Evolutionary conservation across 1,140 invertebrate genomes (phyloP), one percentile per base, ranked within the genome.

Genomic region (Zaprionus tsacasi): DNA sequence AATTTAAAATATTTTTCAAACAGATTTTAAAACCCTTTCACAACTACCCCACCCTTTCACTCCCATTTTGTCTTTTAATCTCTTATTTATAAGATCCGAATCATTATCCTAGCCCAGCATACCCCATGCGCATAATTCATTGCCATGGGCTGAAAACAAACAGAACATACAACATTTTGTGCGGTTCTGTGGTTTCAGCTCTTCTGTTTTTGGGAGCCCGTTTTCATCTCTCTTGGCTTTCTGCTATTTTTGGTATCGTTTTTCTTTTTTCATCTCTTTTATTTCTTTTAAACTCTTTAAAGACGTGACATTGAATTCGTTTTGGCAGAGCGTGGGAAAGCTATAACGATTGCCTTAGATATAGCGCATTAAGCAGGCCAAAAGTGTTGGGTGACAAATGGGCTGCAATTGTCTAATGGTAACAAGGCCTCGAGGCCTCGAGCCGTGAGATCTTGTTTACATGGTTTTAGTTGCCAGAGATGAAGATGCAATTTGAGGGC

Each of bases 401-500:
- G 61, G 64, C 48, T 21, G 36, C 21, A 50, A 50, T 36, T 43
- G 43, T 52, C 48, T 33, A 55, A 38, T 50, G 61, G 69, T 30
- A 33, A 59, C 33, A 48, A 30, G 40, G 66, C 66, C 66, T 38
- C 70, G 17, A 15, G 64, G 27, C 56, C 13, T 12, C 25, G 11
- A 40, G 17, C 60, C 48, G 64, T 70, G 79, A 30, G 15, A 25
- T 15, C 15, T 55, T 12, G 38, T 7, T 67, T 33, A 25, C 55
- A 12, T 36, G 7, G 38, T 12, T 3, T 6, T 13, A 38, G 4
- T 13, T 61, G 48, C 38, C 43, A 35, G 60, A 79, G 70, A 54
- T 61, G 43, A 59, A 71, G 72, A 58, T 81, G 81, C 81, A 83
- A 83, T 80, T 80, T 77, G 85, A 83, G 77, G 85, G 57, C 75